A percentile compares a stretch with the other conserved stretches of the same genome.
phyloP scores from a whole-genome alignment of 2,888 invertebrate species.

The Erpobdella octoculata region DNA sequence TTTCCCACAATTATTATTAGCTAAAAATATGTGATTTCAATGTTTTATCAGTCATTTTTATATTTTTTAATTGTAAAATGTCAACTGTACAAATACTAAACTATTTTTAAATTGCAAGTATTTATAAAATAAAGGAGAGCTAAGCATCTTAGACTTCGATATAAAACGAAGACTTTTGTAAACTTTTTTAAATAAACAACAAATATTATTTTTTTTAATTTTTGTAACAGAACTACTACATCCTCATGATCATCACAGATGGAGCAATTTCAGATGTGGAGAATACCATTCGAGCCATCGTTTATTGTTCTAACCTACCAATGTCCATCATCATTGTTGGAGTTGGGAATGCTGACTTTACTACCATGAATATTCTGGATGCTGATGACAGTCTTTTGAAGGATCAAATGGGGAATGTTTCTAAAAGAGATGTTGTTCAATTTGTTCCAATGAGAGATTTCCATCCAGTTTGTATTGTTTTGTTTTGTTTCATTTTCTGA shows the following conservation, averaged over 20 bases:
- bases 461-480: no score
- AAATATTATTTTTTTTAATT: no score
- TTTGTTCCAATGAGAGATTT: slow-evolving; percentile 50
- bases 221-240: slow-evolving; percentile 45
- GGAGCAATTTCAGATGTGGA: slow-evolving; percentile 49
- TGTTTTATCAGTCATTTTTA: no score
- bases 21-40: no score
- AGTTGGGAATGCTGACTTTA: slow-evolving; percentile 49
- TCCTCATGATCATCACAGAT: slow-evolving; percentile 48
- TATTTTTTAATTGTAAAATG: no score
- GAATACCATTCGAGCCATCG: slow-evolving; percentile 45
- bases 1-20: no score
- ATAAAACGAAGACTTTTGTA: no score
- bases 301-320: slow-evolving; percentile 47
- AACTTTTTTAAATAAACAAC: no score
- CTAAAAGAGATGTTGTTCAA: slow-evolving; percentile 49
- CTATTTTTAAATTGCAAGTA: no score
- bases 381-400: slow-evolving; percentile 47
- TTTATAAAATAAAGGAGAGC: no score
- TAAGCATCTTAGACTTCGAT: no score
- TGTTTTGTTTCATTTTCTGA: not conserved
- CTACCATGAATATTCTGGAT: slow-evolving; percentile 48
- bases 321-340: slow-evolving; percentile 52
- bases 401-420: slow-evolving; percentile 43
- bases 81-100: no score